Evolutionary conservation across 2,113 vertebrate species (phyloP).

Genomic region (Stercorarius parasiticus): DNA sequence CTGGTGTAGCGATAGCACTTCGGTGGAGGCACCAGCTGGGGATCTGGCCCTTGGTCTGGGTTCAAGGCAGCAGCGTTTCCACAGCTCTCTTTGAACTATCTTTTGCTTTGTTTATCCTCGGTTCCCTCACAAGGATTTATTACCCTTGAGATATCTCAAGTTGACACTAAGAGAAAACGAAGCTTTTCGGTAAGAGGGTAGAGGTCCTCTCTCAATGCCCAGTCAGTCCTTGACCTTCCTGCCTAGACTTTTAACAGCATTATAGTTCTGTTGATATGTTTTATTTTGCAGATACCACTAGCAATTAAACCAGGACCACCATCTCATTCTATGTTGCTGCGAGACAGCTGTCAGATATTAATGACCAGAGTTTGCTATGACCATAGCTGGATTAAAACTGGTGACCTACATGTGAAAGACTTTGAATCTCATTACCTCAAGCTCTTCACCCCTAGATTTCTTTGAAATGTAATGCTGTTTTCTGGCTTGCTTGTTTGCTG

Average conservation of each 20-base stretch:
- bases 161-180: constrained; percentile 12
- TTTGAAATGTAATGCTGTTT: constrained; percentile 23
- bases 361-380: neutral
- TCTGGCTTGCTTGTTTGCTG: neutral
- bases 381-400: constrained; percentile 6
- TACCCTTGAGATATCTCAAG: constrained; percentile 7
- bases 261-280: neutral
- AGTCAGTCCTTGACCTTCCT: constrained; percentile 29
- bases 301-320: constrained; percentile 2
- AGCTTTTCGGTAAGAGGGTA: neutral
- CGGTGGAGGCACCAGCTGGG: neutral
- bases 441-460: neutral
- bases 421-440: constrained; percentile 42
- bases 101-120: neutral
- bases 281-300: neutral
- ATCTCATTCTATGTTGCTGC: neutral
- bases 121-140: neutral
- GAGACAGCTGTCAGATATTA: constrained; percentile 12
- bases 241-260: neutral
- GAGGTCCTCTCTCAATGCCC: neutral
- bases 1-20: neutral
- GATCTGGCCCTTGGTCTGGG: neutral
- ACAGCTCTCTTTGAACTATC: neutral
- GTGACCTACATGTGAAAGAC: constrained; percentile 40
- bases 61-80: neutral